A percentile compares a stretch with the other conserved stretches of the same genome.
Evolutionary conservation across 2,888 invertebrate genomes (phyloP).

Genomic region (Lasioglossum morio): DNA sequence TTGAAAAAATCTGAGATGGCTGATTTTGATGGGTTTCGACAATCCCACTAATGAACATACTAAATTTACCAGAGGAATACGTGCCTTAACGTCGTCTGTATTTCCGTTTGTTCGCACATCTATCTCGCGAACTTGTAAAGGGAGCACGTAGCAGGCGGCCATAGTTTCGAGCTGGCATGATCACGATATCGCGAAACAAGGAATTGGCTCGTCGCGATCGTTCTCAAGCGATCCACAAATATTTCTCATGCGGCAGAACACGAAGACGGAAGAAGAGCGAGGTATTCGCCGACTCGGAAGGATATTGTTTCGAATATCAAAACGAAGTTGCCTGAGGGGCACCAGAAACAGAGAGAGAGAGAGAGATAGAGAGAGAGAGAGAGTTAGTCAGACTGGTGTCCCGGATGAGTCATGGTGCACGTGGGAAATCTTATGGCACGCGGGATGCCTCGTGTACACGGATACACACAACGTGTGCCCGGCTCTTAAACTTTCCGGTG

Average conservation of each 20-base stretch:
- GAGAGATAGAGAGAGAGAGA: constrained; percentile 57
- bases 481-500: constrained; percentile 64
- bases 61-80: background rate
- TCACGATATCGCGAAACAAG: constrained; percentile 28
- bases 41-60: background rate
- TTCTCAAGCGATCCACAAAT: constrained; percentile 12
- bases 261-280: background rate
- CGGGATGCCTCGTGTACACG: constrained; percentile 66
- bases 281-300: background rate
- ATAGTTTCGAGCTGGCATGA: constrained; percentile 11
- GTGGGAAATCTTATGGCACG: constrained; percentile 82
- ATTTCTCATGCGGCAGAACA: background rate
- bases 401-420: constrained; percentile 80
- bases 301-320: constrained; percentile 51
- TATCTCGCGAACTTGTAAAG: background rate
- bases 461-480: constrained; percentile 15
- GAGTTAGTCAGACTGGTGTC: constrained; percentile 72
- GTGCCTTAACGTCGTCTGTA: background rate
- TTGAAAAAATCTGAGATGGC: too few species aligned
- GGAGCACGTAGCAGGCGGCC: background rate
- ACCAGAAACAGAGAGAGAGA: background rate
- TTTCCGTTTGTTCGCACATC: background rate
- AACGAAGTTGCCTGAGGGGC: constrained; percentile 56
- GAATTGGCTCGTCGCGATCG: constrained; percentile 9
- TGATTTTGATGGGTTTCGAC: background rate